Conservation (phyloP, 2,888 invertebrate genomes). For the Tanypteryx hageni region DNA sequence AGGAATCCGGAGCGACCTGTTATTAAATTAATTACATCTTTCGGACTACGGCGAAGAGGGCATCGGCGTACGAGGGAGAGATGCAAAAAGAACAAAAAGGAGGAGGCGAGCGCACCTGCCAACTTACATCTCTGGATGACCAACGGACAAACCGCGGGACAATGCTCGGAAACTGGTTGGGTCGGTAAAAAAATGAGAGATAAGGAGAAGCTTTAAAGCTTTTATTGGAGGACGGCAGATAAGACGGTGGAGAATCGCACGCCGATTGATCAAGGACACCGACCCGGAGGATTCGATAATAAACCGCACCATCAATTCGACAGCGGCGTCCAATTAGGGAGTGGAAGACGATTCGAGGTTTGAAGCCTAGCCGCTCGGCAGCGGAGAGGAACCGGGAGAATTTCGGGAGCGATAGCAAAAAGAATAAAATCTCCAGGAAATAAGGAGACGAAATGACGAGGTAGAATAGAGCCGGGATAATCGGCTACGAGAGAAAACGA, state of each 20-base stretch:
- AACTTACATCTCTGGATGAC: neutral
- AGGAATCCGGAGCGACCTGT: neutral
- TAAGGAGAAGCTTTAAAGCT: neutral
- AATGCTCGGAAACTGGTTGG: conserved; percentile 24
- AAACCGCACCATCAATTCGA: neutral
- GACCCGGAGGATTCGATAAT: conserved; percentile 1
- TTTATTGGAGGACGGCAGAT: neutral
- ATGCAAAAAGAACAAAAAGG: neutral
- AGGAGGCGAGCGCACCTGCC: conserved; percentile 6
- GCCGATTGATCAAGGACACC: neutral
- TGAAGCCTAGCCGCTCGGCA: neutral
- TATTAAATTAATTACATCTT: conserved; percentile 18
- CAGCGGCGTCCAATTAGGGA: neutral
- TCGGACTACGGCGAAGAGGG: neutral
- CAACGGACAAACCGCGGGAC: neutral
- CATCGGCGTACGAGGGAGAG: neutral
- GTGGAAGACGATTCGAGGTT: neutral
- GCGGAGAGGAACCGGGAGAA: neutral
- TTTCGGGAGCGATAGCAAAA: neutral
- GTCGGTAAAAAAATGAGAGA: neutral
- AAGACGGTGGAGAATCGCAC: neutral
- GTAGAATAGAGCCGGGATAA: too few species aligned
- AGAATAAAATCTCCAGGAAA: too few species aligned
- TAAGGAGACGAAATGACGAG: too few species aligned
- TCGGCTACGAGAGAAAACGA: too few species aligned